A percentile compares a stretch with the other conserved stretches of the same genome.
Evolutionary conservation across 2,888 invertebrate genomes (phyloP).

Genomic region (Andrena praecox): DNA sequence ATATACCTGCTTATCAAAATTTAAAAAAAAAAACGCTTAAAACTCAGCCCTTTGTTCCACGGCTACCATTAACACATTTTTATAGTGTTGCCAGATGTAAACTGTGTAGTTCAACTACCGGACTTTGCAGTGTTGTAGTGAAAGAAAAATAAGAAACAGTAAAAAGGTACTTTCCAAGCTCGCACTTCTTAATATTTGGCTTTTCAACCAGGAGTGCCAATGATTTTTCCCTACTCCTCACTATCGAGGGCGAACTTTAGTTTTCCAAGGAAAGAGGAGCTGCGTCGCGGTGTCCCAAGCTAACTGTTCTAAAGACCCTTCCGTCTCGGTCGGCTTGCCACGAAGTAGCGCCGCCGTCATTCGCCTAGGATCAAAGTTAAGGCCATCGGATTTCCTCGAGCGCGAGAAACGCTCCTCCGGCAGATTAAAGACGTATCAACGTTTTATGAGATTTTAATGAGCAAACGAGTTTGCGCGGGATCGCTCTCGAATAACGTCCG

Average conservation of each 20-base stretch:
- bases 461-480: slow-evolving; percentile 58
- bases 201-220: no score
- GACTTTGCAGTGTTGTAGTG: no score
- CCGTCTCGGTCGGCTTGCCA: slow-evolving; percentile 61
- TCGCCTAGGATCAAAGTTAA: slow-evolving; percentile 48
- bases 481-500: neutral
- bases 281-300: slow-evolving; percentile 25
- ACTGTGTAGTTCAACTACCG: no score
- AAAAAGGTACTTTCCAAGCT: no score
- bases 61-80: no score
- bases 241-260: slow-evolving; percentile 37
- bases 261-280: slow-evolving; percentile 11
- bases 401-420: slow-evolving; percentile 28
- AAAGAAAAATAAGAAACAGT: no score
- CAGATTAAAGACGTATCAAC: slow-evolving; percentile 56
- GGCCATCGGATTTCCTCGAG: slow-evolving; percentile 37
- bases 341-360: slow-evolving; percentile 37
- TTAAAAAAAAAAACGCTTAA: no score
- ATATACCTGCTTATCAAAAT: no score
- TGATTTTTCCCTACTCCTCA: neutral
- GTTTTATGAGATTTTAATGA: slow-evolving; percentile 65
- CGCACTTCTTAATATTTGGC: no score
- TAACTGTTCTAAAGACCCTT: slow-evolving; percentile 66
- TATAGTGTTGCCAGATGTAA: no score
- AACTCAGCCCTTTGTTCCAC: no score